Base-by-base conservation (phyloP, 1,140 invertebrate species). In the Liolophura sinensis region DNA sequence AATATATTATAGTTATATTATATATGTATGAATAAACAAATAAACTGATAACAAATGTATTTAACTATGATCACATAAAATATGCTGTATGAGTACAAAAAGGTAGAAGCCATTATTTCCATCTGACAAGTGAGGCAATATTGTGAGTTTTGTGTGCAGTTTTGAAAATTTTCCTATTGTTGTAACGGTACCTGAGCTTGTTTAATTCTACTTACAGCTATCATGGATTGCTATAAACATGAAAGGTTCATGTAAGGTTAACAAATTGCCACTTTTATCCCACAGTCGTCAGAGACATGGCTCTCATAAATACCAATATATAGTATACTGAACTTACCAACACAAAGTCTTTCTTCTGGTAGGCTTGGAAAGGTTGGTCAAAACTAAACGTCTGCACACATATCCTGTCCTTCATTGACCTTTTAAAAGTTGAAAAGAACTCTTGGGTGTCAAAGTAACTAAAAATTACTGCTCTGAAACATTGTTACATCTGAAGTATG, bases 331-430 rank as follows among this genome's bases (percentile, higher is more conserved):
- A 27, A 70, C 72, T 72, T 71, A 81, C 82, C 70, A 69, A 55
- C 24, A 73, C 74, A 78, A 83, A 82, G 31, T 76, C 69, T 51
- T 83, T 75, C 67, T 80, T 80, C 60, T 81, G 73, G 68, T 83
- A 83, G 0, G 73, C 63, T 52, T 83, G 80, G 68, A 82, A 83
- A 62, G 67, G 47, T 63, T 83, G 79, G 46, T 83, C 82, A 80
- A 82, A 83, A 27, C 65, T 74, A 59, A 75, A 83, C 65, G 76
- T 68, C 63, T 82, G 78, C 15, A 74, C 76, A 64, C 66, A 67
- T 4, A 83, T 62, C 52, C 79, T 67, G 0, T 73, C 75, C 67
- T 79, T 73, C 78, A 82, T 82, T 11, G 75, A 78, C 82, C 81
- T 82, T 52, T 9, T 68, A 70, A 62, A 18, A 20, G 15, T 31